These are phyloP conservation scores for Liopterus haemorrhoidalis DNA, from an alignment of 2,888 invertebrate species.

Conservation along the genomic window DNA sequence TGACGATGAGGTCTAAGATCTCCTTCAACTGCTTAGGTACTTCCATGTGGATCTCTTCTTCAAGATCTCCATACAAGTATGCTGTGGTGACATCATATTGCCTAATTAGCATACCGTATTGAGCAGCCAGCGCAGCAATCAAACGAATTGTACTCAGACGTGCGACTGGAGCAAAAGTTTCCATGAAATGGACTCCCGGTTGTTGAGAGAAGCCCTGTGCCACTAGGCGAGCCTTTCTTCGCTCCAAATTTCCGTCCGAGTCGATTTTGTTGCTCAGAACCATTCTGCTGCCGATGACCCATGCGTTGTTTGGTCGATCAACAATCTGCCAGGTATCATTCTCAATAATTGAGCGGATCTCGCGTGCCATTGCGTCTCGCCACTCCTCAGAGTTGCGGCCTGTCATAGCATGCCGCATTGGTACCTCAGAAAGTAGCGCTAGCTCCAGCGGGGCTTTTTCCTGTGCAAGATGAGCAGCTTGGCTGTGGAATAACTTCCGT, in stretches of 20 bases:
- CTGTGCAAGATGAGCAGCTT: not conserved
- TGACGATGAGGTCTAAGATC: too few species aligned
- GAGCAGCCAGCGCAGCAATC: slow-evolving; percentile 28
- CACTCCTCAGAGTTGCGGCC: slow-evolving; percentile 1
- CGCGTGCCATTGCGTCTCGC: slow-evolving; percentile 4
- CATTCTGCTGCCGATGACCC: slow-evolving; percentile 8
- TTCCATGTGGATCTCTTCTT: too few species aligned
- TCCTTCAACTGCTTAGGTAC: too few species aligned
- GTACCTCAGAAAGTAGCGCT: slow-evolving; percentile 4
- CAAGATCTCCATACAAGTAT: too few species aligned
- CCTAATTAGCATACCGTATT: slow-evolving; percentile 24
- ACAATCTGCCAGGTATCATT: slow-evolving; percentile 8
- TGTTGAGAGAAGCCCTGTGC: slow-evolving; percentile 26
- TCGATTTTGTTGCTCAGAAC: slow-evolving; percentile 9
- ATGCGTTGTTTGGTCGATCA: slow-evolving; percentile 7
- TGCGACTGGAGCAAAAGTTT: slow-evolving; percentile 12
- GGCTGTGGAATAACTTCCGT: not conserved
- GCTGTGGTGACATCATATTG: slow-evolving; percentile 32
- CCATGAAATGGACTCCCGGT: slow-evolving; percentile 20
- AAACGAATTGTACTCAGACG: slow-evolving; percentile 27
- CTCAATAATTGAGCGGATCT: slow-evolving; percentile 5
- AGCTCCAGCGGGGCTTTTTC: not conserved
- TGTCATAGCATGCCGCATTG: slow-evolving; percentile 1
- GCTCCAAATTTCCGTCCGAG: slow-evolving; percentile 20
- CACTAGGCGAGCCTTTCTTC: slow-evolving; percentile 24